Conservation (phyloP, 1,140 invertebrate genomes). For the Dufourea novaeangliae region DNA sequence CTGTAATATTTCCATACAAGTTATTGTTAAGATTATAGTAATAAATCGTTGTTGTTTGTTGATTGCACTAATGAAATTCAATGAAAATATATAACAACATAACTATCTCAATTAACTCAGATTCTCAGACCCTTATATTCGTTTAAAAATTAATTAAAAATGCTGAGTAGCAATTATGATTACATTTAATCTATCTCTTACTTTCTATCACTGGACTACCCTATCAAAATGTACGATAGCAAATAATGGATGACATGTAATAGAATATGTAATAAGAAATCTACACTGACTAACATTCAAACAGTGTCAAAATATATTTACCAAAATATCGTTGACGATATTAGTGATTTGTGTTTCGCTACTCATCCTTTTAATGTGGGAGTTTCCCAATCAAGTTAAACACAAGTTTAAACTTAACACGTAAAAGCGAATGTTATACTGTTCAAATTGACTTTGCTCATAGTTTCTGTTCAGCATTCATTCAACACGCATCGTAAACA, state of each 20-base stretch:
- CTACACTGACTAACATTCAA: not conserved
- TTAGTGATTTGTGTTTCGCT: slow-evolving; percentile 83
- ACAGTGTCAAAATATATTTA: slow-evolving; percentile 77
- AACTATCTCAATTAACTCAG: too few species aligned
- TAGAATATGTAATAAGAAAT: not conserved
- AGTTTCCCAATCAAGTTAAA: not conserved
- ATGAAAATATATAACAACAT: not conserved
- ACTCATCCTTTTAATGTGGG: slow-evolving; percentile 74
- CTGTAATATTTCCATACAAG: slow-evolving; percentile 79
- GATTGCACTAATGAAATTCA: not conserved
- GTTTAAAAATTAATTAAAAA: not conserved
- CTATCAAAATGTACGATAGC: not conserved
- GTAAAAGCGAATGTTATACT: not conserved
- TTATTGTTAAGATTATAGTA: not conserved
- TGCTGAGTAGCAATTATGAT: not conserved
- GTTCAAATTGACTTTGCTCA: not conserved
- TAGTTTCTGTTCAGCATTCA: not conserved
- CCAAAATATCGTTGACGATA: slow-evolving; percentile 86
- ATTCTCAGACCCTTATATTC: too few species aligned
- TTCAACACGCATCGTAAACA: not conserved
- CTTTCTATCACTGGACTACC: not conserved
- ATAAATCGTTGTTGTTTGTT: not conserved
- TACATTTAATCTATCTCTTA: not conserved
- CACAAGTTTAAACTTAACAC: not conserved
- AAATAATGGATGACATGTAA: not conserved